Conservation (phyloP, 2,888 invertebrate genomes). For the Thysanoteuthis rhombus region DNA sequence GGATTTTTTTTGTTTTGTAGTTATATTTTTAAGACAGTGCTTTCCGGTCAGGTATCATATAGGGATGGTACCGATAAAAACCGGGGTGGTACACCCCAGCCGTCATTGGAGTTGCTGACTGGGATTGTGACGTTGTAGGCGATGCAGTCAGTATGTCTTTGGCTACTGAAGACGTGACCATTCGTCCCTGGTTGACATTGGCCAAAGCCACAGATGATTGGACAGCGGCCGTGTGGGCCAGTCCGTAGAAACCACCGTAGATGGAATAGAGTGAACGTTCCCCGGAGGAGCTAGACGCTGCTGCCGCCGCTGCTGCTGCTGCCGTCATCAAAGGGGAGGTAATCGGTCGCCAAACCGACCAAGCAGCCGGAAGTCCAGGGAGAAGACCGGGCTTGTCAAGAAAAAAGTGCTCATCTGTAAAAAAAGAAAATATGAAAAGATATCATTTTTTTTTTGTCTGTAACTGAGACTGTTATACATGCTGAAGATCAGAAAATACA, state of each 20-base stretch:
- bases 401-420: constrained; percentile 51
- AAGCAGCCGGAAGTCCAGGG: constrained; percentile 44
- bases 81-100: constrained; percentile 46
- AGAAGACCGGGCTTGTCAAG: constrained; percentile 51
- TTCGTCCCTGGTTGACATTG: background rate
- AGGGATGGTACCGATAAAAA: constrained; percentile 59
- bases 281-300: background rate
- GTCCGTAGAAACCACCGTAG: constrained; percentile 14
- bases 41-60: constrained; percentile 47
- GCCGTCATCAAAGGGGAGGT: constrained; percentile 47
- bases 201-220: constrained; percentile 12
- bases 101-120: constrained; percentile 37
- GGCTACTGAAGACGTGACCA: background rate
- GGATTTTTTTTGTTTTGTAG: no score
- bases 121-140: constrained; percentile 40
- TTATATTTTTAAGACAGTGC: background rate
- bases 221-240: constrained; percentile 15
- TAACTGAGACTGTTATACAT: no score
- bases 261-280: constrained; percentile 19
- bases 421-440: constrained; percentile 12
- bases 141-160: background rate
- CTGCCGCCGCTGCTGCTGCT: background rate
- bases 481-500: no score
- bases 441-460: no score
- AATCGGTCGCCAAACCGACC: constrained; percentile 54